Base-by-base conservation (phyloP, 2,113 vertebrate species). In the Cettia cetti region DNA sequence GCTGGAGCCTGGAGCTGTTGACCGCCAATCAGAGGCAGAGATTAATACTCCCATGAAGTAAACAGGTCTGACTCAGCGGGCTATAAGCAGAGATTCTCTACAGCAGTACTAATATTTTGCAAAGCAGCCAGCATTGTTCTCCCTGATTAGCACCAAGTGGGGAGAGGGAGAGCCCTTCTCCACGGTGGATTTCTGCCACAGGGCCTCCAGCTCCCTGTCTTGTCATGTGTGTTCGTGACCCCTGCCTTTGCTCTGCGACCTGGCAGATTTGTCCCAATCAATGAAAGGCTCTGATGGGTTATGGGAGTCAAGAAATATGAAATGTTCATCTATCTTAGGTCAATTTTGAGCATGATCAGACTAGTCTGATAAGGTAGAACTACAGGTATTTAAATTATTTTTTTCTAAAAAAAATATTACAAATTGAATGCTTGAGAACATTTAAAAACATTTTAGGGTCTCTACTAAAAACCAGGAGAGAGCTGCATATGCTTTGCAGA, bases 111-210 rank as follows among this genome's bases (percentile, higher is more conserved):
- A 76, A 70, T 31, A 52, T 65, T 86, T 66, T 90, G 93, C 92
- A 88, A 66, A 90, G 87, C 63, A 94, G 90, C 79, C 95, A 96
- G 81, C 79, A 88, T 54, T 95, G 92, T 54, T 91, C 63, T 87
- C 50, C 22, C 3, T 42, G n/a, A 74, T 70, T 27, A 85, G 75
- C 3, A 92, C 26, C 83, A 61, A 82, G 79, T 11, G 37, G 35
- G 44, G 27, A 86, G 65, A 85, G 26, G 47, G 42, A 82, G 20
- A 92, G n/a, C 17, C 56, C 33, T 89, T 45, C 63, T 78, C 47
- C 37, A 2, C 0, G 0, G 33, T 21, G 15, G 9, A 56, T 68
- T 70, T 71, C 44, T 89, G 56, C 52, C 56, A 70, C 53, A 15
- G 8, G 35, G 37, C 5, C 23, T 80, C 66, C 30, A 14, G 6